phyloP scores from a whole-genome alignment of 2,113 vertebrate species.

The Chaenogobius annularis region DNA sequence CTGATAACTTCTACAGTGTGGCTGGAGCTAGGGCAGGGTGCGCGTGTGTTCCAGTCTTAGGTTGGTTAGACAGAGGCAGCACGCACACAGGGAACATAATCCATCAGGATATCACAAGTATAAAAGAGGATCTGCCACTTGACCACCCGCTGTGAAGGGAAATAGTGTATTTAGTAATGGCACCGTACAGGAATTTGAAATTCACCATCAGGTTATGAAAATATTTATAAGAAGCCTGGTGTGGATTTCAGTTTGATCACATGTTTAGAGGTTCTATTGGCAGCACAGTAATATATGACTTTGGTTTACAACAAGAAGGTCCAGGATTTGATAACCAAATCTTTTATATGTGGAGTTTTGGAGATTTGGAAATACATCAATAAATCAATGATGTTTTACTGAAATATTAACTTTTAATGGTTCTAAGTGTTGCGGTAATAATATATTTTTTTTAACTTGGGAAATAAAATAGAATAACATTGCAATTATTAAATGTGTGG shows the following conservation, averaged over 20 bases:
- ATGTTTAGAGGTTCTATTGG: background rate
- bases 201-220: background rate
- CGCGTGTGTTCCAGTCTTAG: slow-evolving; percentile 37
- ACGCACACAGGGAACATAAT: slow-evolving; percentile 57
- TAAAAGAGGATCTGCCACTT: slow-evolving; percentile 54
- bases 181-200: background rate
- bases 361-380: too few relatives aligned
- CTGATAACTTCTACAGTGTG: slow-evolving; percentile 47
- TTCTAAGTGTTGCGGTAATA: too few relatives aligned
- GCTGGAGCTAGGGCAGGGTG: slow-evolving; percentile 47
- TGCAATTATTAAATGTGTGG: too few relatives aligned
- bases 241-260: background rate
- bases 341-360: too few relatives aligned
- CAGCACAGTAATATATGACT: background rate
- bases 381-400: too few relatives aligned
- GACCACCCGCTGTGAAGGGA: slow-evolving; percentile 48
- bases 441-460: too few relatives aligned
- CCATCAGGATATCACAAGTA: slow-evolving; percentile 44
- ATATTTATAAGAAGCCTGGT: background rate
- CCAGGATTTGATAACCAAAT: background rate
- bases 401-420: too few relatives aligned
- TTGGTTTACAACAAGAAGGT: background rate
- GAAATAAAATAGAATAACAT: too few relatives aligned
- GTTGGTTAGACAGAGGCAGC: slow-evolving; percentile 25
- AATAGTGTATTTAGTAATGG: slow-evolving; percentile 22